Conservation (phyloP, 1,140 invertebrate species). For the Cyclargus thomasi region DNA sequence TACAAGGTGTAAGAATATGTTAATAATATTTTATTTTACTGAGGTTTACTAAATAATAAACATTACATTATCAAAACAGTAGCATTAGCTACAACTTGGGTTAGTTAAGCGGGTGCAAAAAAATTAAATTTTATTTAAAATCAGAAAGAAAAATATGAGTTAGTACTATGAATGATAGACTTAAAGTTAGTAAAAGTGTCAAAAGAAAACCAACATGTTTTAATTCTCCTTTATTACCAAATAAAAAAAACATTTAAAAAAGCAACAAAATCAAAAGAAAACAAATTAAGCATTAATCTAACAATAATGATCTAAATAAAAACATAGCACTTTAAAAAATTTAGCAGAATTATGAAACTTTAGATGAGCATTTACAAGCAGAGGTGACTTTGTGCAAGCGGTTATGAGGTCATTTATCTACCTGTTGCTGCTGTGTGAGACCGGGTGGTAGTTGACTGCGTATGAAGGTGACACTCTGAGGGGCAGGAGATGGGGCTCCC, state of each 20-base stretch:
- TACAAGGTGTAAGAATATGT: no score
- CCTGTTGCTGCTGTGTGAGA: constrained; percentile 79
- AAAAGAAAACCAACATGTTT: not conserved
- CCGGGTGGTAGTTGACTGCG: constrained; percentile 78
- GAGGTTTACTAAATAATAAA: no score
- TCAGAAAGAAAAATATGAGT: no score
- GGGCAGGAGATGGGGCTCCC: constrained; percentile 47
- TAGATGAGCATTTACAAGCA: not conserved
- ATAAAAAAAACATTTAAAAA: not conserved
- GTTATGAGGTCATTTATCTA: constrained; percentile 23
- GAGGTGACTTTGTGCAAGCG: not conserved
- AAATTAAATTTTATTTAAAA: no score
- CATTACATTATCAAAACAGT: no score
- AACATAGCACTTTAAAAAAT: not conserved
- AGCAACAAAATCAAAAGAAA: not conserved
- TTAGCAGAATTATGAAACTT: not conserved
- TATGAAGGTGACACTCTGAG: constrained; percentile 74
- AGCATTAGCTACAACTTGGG: no score
- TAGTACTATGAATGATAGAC: no score
- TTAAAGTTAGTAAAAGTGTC: not conserved
- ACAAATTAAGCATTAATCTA: not conserved
- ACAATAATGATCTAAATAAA: not conserved
- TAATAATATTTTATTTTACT: no score
- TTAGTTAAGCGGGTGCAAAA: no score
- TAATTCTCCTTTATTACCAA: not conserved